Base-by-base conservation (phyloP, 2,797 vertebrate genomes). In the Alcedo quadribrachys region DNA sequence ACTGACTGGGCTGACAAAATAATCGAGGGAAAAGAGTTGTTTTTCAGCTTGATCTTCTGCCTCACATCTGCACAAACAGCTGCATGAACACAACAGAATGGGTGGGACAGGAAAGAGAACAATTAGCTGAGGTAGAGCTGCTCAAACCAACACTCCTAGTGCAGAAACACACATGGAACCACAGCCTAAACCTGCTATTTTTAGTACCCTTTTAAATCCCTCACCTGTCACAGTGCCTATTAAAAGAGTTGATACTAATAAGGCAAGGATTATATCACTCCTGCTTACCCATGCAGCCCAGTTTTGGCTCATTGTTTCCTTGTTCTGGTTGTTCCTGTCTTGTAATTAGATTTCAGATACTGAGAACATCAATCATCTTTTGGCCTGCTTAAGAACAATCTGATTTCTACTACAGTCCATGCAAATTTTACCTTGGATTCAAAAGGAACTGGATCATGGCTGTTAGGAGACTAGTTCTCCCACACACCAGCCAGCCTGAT, bases 21-120 rank as follows among this genome's bases (percentile, higher is more conserved):
- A 94, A 88, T 76, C 7, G 1, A 94, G 73, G 90, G 57, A 42
- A 91, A 91, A 90, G 17, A 75, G 82, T 25, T 75, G 42, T 9
- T 94, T 85, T 85, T n/a, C 75, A 85, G 32, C 25, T 92, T 53
- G 57, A 83, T 90, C 69, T 75, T 93, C 73, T 89, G 71, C 33
- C 58, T 94, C 79, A 83, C 90, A 93, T 94, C 89, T 95, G 93
- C 54, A 68, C 62, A 62, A 92, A 90, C 92, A 94, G 86, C 93
- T 90, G 85, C 81, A 87, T 17, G 89, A 92, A 87, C 69, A 80
- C 58, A 90, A 86, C 75, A 87, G 58, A 92, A 87, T 55, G 92
- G 95, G 93, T 90, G 93, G 87, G 73, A 80, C 89, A 96, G 93
- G 89, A 94, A 94, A 85, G 58, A 68, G 87, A 95, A 94, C 90